Conservation (phyloP, 2,113 vertebrate species). For the Leucopsar rothschildi region DNA sequence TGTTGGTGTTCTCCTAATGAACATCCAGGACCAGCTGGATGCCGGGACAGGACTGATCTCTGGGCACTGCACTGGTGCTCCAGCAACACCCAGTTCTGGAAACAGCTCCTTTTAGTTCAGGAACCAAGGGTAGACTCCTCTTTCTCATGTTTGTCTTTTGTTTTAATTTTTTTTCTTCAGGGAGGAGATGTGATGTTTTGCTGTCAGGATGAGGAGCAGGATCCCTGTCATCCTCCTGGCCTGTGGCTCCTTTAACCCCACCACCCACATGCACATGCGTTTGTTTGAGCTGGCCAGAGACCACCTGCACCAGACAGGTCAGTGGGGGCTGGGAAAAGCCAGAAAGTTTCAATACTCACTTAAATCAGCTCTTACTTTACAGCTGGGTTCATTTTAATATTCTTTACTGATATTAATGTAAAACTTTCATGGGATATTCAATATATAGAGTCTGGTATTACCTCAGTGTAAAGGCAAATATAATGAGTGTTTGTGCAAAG, state of each 20-base stretch:
- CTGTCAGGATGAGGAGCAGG: slow-evolving; percentile 71
- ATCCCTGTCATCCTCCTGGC: slow-evolving; percentile 86
- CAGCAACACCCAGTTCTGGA: neutral
- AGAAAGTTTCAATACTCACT: neutral
- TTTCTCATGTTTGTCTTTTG: neutral
- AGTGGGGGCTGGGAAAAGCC: slow-evolving; percentile 10
- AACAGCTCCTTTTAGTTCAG: neutral
- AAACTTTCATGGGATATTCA: neutral
- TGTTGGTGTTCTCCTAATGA: neutral
- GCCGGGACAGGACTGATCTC: neutral
- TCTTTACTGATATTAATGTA: neutral
- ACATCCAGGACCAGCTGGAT: neutral
- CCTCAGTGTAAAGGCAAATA: neutral
- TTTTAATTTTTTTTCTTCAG: neutral
- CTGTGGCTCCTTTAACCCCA: slow-evolving; percentile 92
- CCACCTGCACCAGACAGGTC: slow-evolving; percentile 88
- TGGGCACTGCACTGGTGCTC: neutral
- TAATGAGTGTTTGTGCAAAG: neutral
- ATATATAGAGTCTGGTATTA: neutral
- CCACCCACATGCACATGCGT: slow-evolving; percentile 92
- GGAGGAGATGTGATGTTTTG: slow-evolving; percentile 31
- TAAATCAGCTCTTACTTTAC: neutral
- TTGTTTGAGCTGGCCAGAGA: slow-evolving; percentile 92
- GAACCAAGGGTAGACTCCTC: neutral
- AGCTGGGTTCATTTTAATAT: neutral